Evolutionary conservation across 2,797 vertebrate genomes (phyloP).

Genomic region (Phalanger gymnotis): DNA sequence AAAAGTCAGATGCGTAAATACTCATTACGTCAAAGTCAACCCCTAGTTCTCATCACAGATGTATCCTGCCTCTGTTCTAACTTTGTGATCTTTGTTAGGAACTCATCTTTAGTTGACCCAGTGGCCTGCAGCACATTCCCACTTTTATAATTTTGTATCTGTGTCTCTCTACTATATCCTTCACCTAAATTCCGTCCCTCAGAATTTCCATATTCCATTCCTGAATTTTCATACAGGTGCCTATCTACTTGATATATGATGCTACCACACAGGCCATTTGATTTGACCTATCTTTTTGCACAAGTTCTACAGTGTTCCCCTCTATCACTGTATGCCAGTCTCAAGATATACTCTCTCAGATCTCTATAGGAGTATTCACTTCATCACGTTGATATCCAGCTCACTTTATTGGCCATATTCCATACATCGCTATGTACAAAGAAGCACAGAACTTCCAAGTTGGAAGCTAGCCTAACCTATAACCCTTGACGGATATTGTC

Average conservation of each 20-base stretch:
- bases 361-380: background rate
- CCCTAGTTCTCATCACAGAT: background rate
- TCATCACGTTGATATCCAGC: background rate
- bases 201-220: background rate
- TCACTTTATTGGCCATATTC: background rate
- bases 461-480: background rate
- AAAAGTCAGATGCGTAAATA: background rate
- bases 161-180: background rate
- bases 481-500: background rate
- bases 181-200: background rate
- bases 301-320: background rate
- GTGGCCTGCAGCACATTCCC: background rate
- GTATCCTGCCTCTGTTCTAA: background rate
- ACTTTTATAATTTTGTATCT: background rate
- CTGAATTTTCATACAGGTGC: background rate
- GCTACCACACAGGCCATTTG: background rate
- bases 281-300: background rate
- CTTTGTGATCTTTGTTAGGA: background rate
- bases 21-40: background rate
- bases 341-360: background rate
- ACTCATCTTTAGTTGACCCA: background rate
- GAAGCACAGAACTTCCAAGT: background rate
- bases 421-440: background rate
- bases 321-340: background rate
- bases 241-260: background rate